Base-by-base conservation (phyloP, 2,797 vertebrate species). In the Choloepus didactylus region DNA sequence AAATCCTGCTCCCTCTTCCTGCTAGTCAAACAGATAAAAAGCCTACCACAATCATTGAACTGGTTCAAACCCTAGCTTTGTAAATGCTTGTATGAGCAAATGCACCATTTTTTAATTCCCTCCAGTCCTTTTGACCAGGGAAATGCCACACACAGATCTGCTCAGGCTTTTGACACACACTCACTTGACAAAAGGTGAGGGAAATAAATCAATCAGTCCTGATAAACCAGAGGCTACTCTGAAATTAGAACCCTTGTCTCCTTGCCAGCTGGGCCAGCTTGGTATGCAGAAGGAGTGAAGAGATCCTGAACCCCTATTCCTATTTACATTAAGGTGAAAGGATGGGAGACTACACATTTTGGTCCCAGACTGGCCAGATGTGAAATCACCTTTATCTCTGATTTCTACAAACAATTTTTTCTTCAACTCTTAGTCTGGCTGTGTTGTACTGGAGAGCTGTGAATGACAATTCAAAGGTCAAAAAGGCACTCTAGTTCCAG, bases 401-500 rank as follows among this genome's bases (percentile, higher is more conserved):
- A 83, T 88, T 92, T 91, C 87, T 93, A 69, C 44, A 67, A 67
- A 60, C 29, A 41, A 23, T 35, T 77, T 87, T 92, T 87, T 66
- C 93, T 94, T 93, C 44, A 18, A 44, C 72, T 92, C 54, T 81
- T 49, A 64, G 29, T 70, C 67, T 23, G 62, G 14, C 49, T 87
- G 38, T 49, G 44, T 92, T 89, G 80, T 93, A 60, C 91, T 80
- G 59, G 66, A 91, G 62, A 87, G 90, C 77, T 54, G 84, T 79
- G 96, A 96, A 91, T 93, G 96, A 95, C 94, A 96, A 84, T 91
- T 10, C 76, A 15, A 49, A 96, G 92, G 93, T 97, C 96, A 89
- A 79, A 96, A 96, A 96, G 94, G 51, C 88, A 85, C 44, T 91
- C 89, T 29, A 66, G 85, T 95, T 96, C 82, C 92, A 96, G 87